Base-by-base conservation (phyloP, 2,888 invertebrate species). In the Eremobia ochroleuca region DNA sequence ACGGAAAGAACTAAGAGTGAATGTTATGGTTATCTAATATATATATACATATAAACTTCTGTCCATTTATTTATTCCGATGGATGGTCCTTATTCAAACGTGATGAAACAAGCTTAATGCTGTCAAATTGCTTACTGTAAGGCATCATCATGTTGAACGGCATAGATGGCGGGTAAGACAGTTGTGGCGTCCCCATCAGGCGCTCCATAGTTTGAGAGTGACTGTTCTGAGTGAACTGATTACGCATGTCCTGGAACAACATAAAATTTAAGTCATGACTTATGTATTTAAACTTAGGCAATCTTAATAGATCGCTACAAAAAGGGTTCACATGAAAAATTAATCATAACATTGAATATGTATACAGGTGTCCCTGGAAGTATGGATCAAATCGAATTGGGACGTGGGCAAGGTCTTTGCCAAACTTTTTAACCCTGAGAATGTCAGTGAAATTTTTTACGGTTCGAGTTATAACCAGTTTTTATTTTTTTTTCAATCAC, bases 81-180 rank as follows among this genome's bases (percentile, higher is more conserved):
- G 28, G 37, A 52, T 65, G 5, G 25, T 25, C 28, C 25, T 9
- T n/a, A 34, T 69, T 68, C 13, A 25, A n/a, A 71, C 69, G 6
- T 46, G 13, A n/a, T 52, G 0, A n/a, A 37, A 31, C n/a, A 37
- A 13, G 18, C 13, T 52, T 1, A 62, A 74, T 46, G n/a, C 21
- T 31, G 15, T 46, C 2, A 52, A 59, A 28, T 25, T 34, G 86
- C 93, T 92, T 87, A 96, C 97, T 96, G 81, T 94, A 96, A 0
- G 97, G 96, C 95, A 96, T 94, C 96, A 97, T 96, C 96, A 96
- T 95, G 85, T 95, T 96, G 89, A 92, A 96, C 0, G 97, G 96
- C 94, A 96, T 92, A 4, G 96, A 91, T 0, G 96, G 96, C 49
- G 96, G 96, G 87, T 90, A 96, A 2, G 95, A 90, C 90, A 95